Evolutionary conservation across 2,888 invertebrate species (phyloP).

Genomic region (Drosophila anomalata): DNA sequence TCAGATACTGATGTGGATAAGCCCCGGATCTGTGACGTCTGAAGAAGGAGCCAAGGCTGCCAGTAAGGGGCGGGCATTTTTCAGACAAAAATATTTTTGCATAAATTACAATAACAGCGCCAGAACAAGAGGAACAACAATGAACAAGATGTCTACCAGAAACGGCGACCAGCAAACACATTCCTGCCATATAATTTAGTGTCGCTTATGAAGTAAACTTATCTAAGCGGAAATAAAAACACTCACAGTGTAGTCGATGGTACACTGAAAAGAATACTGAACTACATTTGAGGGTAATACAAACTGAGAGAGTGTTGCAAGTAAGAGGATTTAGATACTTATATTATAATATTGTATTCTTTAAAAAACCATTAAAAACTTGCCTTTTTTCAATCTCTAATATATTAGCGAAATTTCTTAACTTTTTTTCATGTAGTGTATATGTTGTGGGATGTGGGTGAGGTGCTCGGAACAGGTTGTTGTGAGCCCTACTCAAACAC

Average conservation of each 20-base stretch:
- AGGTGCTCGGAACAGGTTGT: constrained; percentile 64
- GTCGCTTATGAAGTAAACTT: constrained; percentile 80
- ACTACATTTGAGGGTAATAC: too few species aligned
- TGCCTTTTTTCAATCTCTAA: too few species aligned
- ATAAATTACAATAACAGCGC: constrained; percentile 76
- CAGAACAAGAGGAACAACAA: constrained; percentile 52
- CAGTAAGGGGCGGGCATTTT: constrained; percentile 42
- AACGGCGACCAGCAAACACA: constrained; percentile 58
- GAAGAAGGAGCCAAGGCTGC: constrained; percentile 25
- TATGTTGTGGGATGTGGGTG: constrained; percentile 15
- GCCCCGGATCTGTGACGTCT: constrained; percentile 30
- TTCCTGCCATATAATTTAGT: constrained; percentile 79
- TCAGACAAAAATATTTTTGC: constrained; percentile 77
- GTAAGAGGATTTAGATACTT: too few species aligned
- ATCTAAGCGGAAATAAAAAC: constrained; percentile 78
- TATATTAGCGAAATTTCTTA: too few species aligned
- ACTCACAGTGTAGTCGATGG: constrained; percentile 27
- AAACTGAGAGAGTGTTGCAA: too few species aligned
- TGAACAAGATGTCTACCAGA: constrained; percentile 76
- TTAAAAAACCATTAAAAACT: too few species aligned
- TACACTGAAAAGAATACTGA: background rate
- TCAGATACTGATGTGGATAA: constrained; percentile 35
- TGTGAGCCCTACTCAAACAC: constrained; percentile 49
- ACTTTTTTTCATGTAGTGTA: constrained; percentile 7
- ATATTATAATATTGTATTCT: too few species aligned